Percentiles rank a stretch among this genome's conserved stretches.
phyloP scores from a whole-genome alignment of 2,888 invertebrate genomes.

The Geophilus truncorum region DNA sequence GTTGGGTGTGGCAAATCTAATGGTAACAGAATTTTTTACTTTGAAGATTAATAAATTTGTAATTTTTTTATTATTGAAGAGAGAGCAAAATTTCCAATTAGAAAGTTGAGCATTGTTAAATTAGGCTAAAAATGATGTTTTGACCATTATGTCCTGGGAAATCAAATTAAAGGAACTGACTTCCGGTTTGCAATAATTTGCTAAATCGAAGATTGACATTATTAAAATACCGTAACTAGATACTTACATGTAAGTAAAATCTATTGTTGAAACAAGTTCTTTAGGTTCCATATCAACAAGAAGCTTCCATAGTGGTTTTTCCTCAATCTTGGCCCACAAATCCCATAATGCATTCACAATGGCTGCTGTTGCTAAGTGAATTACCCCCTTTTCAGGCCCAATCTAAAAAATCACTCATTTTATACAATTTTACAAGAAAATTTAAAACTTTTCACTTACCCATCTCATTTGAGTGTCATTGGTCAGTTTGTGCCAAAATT shows the following conservation, averaged over 20 bases:
- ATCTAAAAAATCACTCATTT: conserved; percentile 54
- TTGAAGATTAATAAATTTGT: no score
- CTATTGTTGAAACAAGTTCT: conserved; percentile 74
- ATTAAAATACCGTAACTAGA: no score
- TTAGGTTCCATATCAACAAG: conserved; percentile 78
- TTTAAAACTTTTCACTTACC: conserved; percentile 55
- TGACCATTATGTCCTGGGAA: no score
- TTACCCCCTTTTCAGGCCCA: conserved; percentile 86
- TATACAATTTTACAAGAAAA: background rate
- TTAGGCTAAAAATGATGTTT: background rate
- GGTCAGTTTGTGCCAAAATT: conserved; percentile 73
- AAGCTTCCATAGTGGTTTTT: conserved; percentile 82
- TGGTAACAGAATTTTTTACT: no score
- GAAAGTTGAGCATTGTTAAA: no score
- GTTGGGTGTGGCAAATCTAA: no score
- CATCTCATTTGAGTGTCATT: conserved; percentile 87
- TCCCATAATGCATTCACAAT: conserved; percentile 90
- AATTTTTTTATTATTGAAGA: no score
- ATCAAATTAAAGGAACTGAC: no score
- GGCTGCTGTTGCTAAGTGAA: conserved; percentile 79
- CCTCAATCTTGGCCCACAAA: conserved; percentile 76
- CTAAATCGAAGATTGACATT: no score
- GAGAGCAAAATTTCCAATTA: background rate
- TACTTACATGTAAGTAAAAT: conserved; percentile 71
- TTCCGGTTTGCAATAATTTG: no score